Evolutionary conservation across 2,797 vertebrate species (phyloP).

Genomic region (Syngnathus acus): DNA sequence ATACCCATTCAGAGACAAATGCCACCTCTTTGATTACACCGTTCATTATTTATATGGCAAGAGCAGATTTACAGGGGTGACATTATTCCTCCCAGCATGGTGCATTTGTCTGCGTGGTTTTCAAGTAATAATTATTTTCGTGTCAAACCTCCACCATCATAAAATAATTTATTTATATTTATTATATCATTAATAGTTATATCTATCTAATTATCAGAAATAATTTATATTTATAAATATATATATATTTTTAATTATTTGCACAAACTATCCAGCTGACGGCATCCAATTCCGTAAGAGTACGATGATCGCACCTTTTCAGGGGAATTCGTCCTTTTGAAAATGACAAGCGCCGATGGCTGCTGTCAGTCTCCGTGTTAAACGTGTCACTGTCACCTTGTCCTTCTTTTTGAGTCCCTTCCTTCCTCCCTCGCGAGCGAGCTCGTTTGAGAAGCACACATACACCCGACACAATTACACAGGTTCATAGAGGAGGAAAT

Average conservation of each 20-base stretch:
- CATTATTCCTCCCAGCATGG: constrained; percentile 12
- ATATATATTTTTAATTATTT: too few species aligned
- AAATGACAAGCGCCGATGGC: constrained; percentile 16
- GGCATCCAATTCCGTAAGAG: not conserved
- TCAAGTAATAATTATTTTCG: too few species aligned
- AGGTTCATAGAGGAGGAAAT: constrained; percentile 42
- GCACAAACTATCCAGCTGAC: too few species aligned
- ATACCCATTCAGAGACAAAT: constrained; percentile 23
- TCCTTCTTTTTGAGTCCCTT: constrained; percentile 31
- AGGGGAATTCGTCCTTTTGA: not conserved
- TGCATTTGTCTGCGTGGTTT: not conserved
- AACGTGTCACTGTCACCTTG: constrained; percentile 47
- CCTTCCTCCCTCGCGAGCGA: constrained; percentile 1
- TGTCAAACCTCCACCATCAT: too few species aligned
- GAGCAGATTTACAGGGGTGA: constrained; percentile 23
- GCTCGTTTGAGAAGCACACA: constrained; percentile 25
- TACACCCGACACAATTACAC: constrained; percentile 47
- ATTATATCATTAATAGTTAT: too few species aligned
- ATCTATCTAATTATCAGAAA: too few species aligned
- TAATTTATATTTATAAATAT: too few species aligned
- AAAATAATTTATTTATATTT: too few species aligned
- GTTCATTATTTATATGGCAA: constrained; percentile 41
- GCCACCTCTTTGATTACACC: constrained; percentile 44
- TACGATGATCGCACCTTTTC: not conserved
- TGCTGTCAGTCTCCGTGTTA: constrained; percentile 31